These are phyloP conservation scores for Allolobophora icterica DNA, from an alignment of 2,888 invertebrate species.

Conservation along the genomic window DNA sequence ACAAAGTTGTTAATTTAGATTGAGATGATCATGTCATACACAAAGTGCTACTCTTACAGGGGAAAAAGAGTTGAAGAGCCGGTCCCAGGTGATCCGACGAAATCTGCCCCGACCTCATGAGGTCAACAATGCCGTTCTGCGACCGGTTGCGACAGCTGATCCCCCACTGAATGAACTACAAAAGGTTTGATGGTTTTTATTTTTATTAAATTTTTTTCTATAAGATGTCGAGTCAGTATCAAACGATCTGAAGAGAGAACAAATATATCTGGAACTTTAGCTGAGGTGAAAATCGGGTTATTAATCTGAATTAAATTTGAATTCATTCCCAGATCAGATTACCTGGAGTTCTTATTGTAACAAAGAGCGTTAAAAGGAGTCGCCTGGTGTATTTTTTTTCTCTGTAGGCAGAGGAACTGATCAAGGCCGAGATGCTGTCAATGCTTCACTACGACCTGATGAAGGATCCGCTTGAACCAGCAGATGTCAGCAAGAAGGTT, in stretches of 20 bases:
- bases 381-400: not conserved
- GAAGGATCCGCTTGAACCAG: slow-evolving; percentile 73
- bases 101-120: slow-evolving; percentile 83
- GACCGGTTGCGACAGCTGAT: slow-evolving; percentile 75
- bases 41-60: slow-evolving; percentile 62
- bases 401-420: slow-evolving; percentile 83
- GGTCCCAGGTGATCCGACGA: slow-evolving; percentile 86
- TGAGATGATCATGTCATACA: not conserved
- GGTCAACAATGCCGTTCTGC: slow-evolving; percentile 81
- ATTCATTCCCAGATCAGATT: not conserved
- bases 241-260: not conserved
- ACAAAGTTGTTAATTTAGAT: not conserved
- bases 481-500: slow-evolving; percentile 21
- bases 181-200: slow-evolving; percentile 66
- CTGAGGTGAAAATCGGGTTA: not conserved
- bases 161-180: slow-evolving; percentile 84
- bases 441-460: slow-evolving; percentile 91
- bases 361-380: not conserved
- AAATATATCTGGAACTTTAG: not conserved
- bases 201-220: too few relatives aligned
- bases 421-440: slow-evolving; percentile 93
- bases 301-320: not conserved
- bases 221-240: not conserved
- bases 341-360: not conserved
- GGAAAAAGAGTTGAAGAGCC: slow-evolving; percentile 75